These are phyloP conservation scores for Decapterus maruadsi DNA, from an alignment of 2,797 vertebrate genomes.

Conservation along the genomic window DNA sequence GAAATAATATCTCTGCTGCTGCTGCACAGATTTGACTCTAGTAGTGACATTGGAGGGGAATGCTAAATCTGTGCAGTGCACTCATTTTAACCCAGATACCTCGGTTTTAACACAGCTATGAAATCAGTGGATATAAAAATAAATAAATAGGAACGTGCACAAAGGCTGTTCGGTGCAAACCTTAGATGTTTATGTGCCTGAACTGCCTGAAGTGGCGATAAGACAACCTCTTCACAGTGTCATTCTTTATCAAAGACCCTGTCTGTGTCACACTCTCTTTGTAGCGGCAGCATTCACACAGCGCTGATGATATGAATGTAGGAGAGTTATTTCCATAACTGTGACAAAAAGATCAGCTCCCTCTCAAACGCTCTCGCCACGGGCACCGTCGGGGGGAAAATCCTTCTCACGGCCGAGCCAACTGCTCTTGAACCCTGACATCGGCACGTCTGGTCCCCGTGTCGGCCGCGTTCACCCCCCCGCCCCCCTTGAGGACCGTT, in stretches of 20 bases:
- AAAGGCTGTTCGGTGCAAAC: neutral
- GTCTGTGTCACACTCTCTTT: constrained; percentile 13
- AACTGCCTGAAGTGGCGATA: neutral
- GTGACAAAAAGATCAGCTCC: constrained; percentile 46
- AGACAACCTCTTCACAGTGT: neutral
- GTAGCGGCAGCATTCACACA: constrained; percentile 13
- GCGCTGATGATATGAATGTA: constrained; percentile 47
- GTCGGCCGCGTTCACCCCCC: constrained; percentile 11
- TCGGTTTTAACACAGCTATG: neutral
- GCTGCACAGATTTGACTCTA: too few relatives aligned
- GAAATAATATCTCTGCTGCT: too few relatives aligned
- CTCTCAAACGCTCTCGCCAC: constrained; percentile 6
- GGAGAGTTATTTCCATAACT: constrained; percentile 47
- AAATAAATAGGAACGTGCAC: neutral
- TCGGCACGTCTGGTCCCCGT: constrained; percentile 4
- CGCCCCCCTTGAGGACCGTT: constrained; percentile 4
- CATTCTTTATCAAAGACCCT: constrained; percentile 15
- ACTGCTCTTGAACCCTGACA: constrained; percentile 30
- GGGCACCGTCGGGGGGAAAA: constrained; percentile 32
- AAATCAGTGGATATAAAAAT: neutral
- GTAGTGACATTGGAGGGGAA: neutral
- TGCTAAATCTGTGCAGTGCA: neutral
- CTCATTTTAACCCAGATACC: neutral
- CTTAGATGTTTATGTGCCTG: constrained; percentile 22
- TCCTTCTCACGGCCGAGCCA: constrained; percentile 11